These are phyloP conservation scores for Lepidocyrtoides sp. DNA, from an alignment of 2,888 invertebrate species.

Conservation along the genomic window DNA sequence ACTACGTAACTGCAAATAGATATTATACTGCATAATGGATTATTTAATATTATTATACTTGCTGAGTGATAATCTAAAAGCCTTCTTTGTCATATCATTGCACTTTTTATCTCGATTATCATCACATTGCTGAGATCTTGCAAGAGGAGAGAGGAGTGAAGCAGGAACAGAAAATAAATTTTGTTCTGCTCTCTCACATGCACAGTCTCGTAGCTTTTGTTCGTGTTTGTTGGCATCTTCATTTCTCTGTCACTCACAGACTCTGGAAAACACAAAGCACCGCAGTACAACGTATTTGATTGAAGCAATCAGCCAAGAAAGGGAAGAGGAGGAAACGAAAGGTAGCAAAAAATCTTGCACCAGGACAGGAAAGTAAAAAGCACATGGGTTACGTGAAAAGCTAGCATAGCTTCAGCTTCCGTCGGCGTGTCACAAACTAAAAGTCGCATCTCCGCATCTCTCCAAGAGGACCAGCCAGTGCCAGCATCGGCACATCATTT, in stretches of 20 bases:
- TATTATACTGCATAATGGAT: neutral
- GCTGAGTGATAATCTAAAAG: neutral
- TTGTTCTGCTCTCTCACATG: neutral
- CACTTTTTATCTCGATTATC: neutral
- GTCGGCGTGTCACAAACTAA: slow-evolving; percentile 9
- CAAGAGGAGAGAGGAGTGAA: slow-evolving; percentile 20
- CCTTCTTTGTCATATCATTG: slow-evolving; percentile 53
- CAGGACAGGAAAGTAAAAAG: neutral
- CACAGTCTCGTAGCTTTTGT: neutral
- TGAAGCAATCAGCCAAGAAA: neutral
- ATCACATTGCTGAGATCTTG: neutral
- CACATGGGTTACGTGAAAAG: neutral
- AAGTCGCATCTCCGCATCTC: neutral
- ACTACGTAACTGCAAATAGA: neutral
- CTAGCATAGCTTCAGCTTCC: neutral
- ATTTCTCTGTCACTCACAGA: slow-evolving; percentile 65
- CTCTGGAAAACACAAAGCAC: neutral
- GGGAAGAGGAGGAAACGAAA: neutral
- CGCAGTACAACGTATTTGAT: neutral
- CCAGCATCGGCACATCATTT: neutral
- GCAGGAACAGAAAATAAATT: slow-evolving; percentile 1
- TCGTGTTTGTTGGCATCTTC: slow-evolving; percentile 25
- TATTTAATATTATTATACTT: neutral
- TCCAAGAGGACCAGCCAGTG: no score
- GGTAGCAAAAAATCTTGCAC: neutral